Evolutionary conservation across 2,797 vertebrate species (phyloP), one percentile per base, ranked within the genome.

Genomic region (Rhinophrynus dorsalis): DNA sequence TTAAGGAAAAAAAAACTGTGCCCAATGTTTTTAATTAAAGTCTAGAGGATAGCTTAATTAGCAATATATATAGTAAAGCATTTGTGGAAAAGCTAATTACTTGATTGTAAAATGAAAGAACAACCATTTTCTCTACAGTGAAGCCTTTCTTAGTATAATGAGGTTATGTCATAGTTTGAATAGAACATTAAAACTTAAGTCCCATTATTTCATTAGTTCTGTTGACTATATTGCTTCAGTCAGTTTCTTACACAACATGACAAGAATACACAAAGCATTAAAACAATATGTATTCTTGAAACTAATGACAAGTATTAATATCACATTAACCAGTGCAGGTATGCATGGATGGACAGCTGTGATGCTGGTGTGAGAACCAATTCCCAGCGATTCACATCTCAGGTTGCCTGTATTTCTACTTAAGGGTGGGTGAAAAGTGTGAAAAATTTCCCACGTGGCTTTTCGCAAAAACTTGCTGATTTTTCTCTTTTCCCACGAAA

Each of bases 71-170:
- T 56, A 82, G 66, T 77, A 81, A 82, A 84, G 76, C 37, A 80
- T 79, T 75, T 71, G 79, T 67, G 75, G 75, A 81, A 75, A 87
- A 85, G 66, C 76, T 86, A 89, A 89, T 88, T 86, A 85, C 78
- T 87, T 84, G 69, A 84, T 83, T 86, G 75, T 88, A 79, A 85
- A 84, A 86, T 83, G 66, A 81, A 86, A 83, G 81, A 88, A 82
- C 80, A 85, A 80, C 23, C 56, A 74, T 81, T 90, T 86, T 74
- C 66, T 78, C 80, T 80, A 77, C 67, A 79, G 74, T 84, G 80
- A 84, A 82, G 86, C 63, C 64, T 80, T 79, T 72, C 76, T 71
- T 64, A 76, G 68, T 82, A 67, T 88, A 88, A 86, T 90, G 85
- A 84, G 78, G 75, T 86, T 87, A 86, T 84, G 65, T 74, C 76